These are phyloP conservation scores for Caenorhabditis japonica DNA, from an alignment of 2,888 invertebrate species.

Conservation along the genomic window DNA sequence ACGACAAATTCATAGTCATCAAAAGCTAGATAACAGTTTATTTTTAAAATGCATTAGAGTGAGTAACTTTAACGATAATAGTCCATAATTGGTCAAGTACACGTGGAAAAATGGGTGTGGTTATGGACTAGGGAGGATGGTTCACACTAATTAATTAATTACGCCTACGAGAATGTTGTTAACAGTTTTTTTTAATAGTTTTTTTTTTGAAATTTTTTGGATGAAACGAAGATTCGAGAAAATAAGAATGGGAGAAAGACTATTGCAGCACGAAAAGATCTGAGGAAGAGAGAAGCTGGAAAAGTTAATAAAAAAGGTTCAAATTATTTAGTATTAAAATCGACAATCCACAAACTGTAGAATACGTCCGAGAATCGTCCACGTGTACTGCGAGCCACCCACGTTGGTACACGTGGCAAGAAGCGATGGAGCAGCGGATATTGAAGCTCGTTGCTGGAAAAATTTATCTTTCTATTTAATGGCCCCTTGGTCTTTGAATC, in stretches of 20 bases:
- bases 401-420: constrained; percentile 76
- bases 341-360: constrained; percentile 77
- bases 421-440: constrained; percentile 74
- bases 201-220: too few relatives aligned
- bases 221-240: background rate
- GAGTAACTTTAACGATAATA: constrained; percentile 1
- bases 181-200: too few relatives aligned
- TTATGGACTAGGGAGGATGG: constrained; percentile 25
- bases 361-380: constrained; percentile 76
- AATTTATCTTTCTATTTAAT: too few relatives aligned
- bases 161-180: too few relatives aligned
- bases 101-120: constrained; percentile 22
- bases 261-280: constrained; percentile 9
- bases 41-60: constrained; percentile 11
- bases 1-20: background rate
- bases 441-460: constrained; percentile 75
- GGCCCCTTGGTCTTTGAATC: too few relatives aligned
- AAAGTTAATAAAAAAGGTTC: background rate
- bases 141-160: too few relatives aligned
- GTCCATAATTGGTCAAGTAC: constrained; percentile 24
- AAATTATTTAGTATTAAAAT: constrained; percentile 58
- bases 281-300: constrained; percentile 1
- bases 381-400: constrained; percentile 77
- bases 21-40: constrained; percentile 30
- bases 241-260: constrained; percentile 7